Evolutionary conservation across 2,888 invertebrate species (phyloP).

Genomic region (Toxonevra muliebris): DNA sequence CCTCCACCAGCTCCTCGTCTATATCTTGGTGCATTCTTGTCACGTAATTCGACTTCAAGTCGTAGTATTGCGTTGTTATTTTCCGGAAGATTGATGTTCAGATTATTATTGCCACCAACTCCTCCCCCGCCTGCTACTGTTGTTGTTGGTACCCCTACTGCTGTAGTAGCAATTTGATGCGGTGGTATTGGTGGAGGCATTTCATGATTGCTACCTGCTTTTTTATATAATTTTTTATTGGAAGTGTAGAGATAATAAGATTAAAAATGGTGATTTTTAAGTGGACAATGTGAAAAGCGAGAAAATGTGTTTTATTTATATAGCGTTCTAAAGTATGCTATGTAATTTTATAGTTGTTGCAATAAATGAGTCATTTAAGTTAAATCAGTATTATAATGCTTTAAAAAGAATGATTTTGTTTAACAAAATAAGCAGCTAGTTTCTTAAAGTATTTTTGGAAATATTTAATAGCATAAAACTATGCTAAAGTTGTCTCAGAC

Average conservation of each 20-base stretch:
- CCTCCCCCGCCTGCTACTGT: conserved; percentile 23
- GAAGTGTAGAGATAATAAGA: background rate
- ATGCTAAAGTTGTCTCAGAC: background rate
- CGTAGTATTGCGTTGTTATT: conserved; percentile 64
- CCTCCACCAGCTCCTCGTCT: conserved; percentile 63
- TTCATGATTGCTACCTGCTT: conserved; percentile 52
- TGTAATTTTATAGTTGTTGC: too few relatives aligned
- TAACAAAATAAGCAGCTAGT: too few relatives aligned
- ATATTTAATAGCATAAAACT: background rate
- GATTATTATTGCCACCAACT: conserved; percentile 56
- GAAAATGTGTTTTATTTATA: too few relatives aligned
- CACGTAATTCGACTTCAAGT: conserved; percentile 66
- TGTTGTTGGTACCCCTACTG: conserved; percentile 15
- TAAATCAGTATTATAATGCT: too few relatives aligned
- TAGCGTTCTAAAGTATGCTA: too few relatives aligned
- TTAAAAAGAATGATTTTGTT: too few relatives aligned
- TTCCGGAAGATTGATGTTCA: conserved; percentile 66
- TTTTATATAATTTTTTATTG: too few relatives aligned
- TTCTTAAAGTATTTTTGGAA: too few relatives aligned
- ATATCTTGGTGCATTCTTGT: conserved; percentile 64
- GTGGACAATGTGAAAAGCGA: background rate
- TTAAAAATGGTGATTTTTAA: background rate
- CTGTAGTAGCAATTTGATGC: conserved; percentile 34
- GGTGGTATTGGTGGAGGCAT: conserved; percentile 38
- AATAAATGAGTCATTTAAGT: too few relatives aligned